A percentile compares a stretch with the other conserved stretches of the same genome.
Conservation (phyloP, 2,888 invertebrate species). For the Erebia palarica region DNA sequence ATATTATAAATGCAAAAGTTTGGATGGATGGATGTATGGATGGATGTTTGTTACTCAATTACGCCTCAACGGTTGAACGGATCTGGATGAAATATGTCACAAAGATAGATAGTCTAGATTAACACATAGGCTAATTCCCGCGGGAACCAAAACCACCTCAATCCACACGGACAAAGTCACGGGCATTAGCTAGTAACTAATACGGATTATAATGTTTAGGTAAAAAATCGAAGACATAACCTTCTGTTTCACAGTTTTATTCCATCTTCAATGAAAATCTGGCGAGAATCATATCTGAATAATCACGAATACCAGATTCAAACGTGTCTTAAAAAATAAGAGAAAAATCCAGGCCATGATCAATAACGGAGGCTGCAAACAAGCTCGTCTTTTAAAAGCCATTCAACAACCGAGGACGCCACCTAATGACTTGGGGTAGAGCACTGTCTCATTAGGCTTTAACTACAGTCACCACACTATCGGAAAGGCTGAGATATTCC, state of each 20-base stretch:
- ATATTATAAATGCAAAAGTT: too few relatives aligned
- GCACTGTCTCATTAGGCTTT: constrained; percentile 34
- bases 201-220: too few relatives aligned
- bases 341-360: constrained; percentile 18
- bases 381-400: constrained; percentile 30
- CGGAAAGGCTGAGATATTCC: not conserved
- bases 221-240: not conserved
- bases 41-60: too few relatives aligned
- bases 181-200: too few relatives aligned
- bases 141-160: too few relatives aligned
- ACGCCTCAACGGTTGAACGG: too few relatives aligned
- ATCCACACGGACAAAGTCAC: too few relatives aligned
- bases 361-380: constrained; percentile 32
- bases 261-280: not conserved
- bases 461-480: not conserved
- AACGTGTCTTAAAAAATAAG: constrained; percentile 9
- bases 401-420: constrained; percentile 34
- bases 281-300: not conserved
- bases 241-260: not conserved
- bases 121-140: too few relatives aligned
- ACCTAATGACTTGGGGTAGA: constrained; percentile 38
- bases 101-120: too few relatives aligned
- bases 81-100: too few relatives aligned
- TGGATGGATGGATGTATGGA: too few relatives aligned
- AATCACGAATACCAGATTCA: constrained; percentile 6